Evolutionary conservation across 2,888 invertebrate species (phyloP), one percentile per base, ranked within the genome.

Genomic region (Oligia latruncula): DNA sequence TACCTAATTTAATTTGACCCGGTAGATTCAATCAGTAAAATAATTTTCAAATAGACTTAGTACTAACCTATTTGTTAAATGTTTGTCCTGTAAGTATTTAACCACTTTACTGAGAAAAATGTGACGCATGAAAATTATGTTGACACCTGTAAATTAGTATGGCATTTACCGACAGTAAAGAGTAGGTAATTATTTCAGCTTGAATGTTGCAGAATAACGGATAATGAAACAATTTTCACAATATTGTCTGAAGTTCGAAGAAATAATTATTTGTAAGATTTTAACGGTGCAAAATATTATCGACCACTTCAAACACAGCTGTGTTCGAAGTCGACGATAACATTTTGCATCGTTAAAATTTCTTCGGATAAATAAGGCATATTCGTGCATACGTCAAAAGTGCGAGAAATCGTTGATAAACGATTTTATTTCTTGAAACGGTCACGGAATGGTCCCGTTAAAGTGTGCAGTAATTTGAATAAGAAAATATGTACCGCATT

Each of bases 261-360:
- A 87, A 87, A 40, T 80, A 68, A 74, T 84, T 79, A 71, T n/a
- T 62, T 49, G 9, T 17, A 29, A 40, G 66, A 74, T 77, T 71
- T 74, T 74, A 62, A 58, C 35, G 35, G 40, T 83, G 58, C 23
- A 58, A 66, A 49, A 40, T 73, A 71, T 40, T 35, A 55, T 52
- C 15, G 65, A 52, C 43, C 13, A 58, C n/a, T 43, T 23, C 35
- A 49, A 55, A 74, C 43, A 20, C 35, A 60, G 66, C 4, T 58
- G 11, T 58, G 58, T 11, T 58, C 58, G 4, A 58, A n/a, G 11
- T n/a, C 23, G 23, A 23, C 1, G 4, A 58, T 58, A 58, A 58
- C n/a, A 58, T 58, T 58, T 58, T 58, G 58, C 58, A 23, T 5
- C 55, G 20, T 17, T 17, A 52, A 29, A 52, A 76, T 65, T 81